Percentiles rank a stretch among this genome's conserved stretches.
These are phyloP conservation scores for Tryphoninae sp. DNA, from an alignment of 2,888 invertebrate genomes.

Conservation along the genomic window DNA sequence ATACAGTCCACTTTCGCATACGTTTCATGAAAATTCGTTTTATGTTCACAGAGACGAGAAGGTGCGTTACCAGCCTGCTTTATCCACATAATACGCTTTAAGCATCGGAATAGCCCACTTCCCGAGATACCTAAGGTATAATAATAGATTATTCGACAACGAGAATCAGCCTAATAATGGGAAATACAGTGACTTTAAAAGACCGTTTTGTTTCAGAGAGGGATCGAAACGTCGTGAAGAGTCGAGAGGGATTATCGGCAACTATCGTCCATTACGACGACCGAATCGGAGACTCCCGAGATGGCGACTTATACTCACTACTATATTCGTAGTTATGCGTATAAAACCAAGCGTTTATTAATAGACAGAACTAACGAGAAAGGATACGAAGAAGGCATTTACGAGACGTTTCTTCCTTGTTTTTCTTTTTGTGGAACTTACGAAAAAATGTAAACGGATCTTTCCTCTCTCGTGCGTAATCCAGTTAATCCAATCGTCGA, in stretches of 20 bases:
- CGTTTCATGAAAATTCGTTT: conserved; percentile 53
- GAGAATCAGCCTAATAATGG: neutral
- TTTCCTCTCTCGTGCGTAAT: conserved; percentile 51
- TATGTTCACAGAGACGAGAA: conserved; percentile 50
- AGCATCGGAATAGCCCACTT: neutral
- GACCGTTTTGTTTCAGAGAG: conserved; percentile 32
- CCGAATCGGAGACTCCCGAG: neutral
- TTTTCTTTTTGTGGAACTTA: neutral
- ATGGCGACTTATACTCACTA: neutral
- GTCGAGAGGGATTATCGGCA: neutral
- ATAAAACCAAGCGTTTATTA: conserved; percentile 32
- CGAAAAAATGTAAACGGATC: conserved; percentile 23
- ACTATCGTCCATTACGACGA: neutral
- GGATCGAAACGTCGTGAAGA: neutral
- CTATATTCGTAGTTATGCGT: neutral
- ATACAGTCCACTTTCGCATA: conserved; percentile 21
- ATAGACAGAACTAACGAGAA: conserved; percentile 29
- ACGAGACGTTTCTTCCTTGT: conserved; percentile 5
- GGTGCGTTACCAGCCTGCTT: conserved; percentile 7
- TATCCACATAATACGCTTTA: conserved; percentile 32
- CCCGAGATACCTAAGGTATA: neutral
- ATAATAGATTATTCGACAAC: conserved; percentile 54
- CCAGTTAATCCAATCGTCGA: conserved; percentile 55
- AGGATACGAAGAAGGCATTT: conserved; percentile 15
- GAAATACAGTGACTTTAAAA: conserved; percentile 20